A percentile compares a stretch with the other conserved stretches of the same genome.
Evolutionary conservation across 2,113 vertebrate genomes (phyloP).

Genomic region (Anolis sagrei): DNA sequence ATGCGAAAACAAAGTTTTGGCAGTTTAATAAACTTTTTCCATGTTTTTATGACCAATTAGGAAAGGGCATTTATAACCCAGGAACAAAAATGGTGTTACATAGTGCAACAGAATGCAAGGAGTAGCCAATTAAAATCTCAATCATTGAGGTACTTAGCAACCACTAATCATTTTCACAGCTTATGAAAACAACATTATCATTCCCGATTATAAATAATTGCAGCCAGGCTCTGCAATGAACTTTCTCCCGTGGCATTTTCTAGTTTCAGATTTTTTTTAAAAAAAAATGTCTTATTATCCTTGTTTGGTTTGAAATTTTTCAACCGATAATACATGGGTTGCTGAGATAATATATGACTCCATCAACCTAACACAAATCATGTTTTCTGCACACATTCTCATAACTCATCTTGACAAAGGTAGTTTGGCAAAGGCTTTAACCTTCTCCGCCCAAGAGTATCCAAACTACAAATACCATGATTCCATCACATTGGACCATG

Average conservation of each 20-base stretch:
- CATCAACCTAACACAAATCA: neutral
- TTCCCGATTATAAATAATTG: slow-evolving; percentile 49
- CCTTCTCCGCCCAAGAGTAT: no score
- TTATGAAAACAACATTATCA: slow-evolving; percentile 47
- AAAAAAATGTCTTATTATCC: neutral
- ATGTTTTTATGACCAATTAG: no score
- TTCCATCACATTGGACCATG: no score
- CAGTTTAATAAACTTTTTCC: no score
- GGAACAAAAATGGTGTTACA: no score
- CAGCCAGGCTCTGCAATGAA: slow-evolving; percentile 50
- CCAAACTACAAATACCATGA: no score
- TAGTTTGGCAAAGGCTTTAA: no score
- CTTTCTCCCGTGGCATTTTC: slow-evolving; percentile 41
- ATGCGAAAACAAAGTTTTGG: no score
- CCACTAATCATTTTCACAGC: slow-evolving; percentile 55
- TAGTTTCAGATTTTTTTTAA: slow-evolving; percentile 12
- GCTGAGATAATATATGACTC: slow-evolving; percentile 36
- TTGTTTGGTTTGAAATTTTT: neutral
- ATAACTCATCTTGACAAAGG: neutral
- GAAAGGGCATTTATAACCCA: no score
- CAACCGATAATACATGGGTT: neutral
- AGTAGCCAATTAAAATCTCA: neutral
- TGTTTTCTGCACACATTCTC: neutral
- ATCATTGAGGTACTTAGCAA: slow-evolving; percentile 45
- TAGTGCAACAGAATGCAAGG: neutral